These are phyloP conservation scores for Phortica okadai DNA, from an alignment of 2,888 invertebrate species.

Conservation along the genomic window DNA sequence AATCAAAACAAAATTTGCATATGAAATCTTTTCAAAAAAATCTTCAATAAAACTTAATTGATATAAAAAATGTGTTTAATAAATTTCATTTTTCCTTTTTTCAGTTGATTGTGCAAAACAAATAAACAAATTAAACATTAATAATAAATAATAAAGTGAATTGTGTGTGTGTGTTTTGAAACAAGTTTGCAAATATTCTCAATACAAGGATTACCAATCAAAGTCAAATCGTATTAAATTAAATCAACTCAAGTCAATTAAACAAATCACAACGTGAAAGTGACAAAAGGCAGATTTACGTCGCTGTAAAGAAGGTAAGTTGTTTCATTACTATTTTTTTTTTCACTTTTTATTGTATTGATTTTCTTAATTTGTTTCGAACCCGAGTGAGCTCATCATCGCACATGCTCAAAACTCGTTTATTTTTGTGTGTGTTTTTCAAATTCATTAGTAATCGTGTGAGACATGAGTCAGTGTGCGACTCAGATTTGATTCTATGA, in stretches of 20 bases:
- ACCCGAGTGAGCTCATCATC: conserved; percentile 23
- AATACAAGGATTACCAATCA: not conserved
- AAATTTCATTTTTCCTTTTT: too few relatives aligned
- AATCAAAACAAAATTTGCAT: too few relatives aligned
- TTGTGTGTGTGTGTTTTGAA: too few relatives aligned
- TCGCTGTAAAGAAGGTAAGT: not conserved
- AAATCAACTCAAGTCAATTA: not conserved
- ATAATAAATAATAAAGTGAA: too few relatives aligned
- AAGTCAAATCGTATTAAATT: too few relatives aligned
- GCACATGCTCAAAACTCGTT: conserved; percentile 12
- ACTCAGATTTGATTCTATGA: not conserved
- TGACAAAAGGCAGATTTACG: not conserved
- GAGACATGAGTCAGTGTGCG: conserved; percentile 17
- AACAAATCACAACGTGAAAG: not conserved
- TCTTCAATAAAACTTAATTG: too few relatives aligned
- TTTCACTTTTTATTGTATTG: not conserved
- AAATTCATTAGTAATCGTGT: conserved; percentile 18
- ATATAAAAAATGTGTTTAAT: too few relatives aligned
- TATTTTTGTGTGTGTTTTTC: not conserved
- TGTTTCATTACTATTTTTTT: conserved; percentile 4
- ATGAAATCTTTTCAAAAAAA: too few relatives aligned
- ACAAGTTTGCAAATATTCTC: not conserved
- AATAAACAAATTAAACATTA: too few relatives aligned
- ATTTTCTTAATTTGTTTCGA: conserved; percentile 7
- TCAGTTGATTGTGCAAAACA: too few relatives aligned